A percentile compares a stretch with the other conserved stretches of the same genome.
These are phyloP conservation scores for Echinarachnius parma DNA, from an alignment of 53 echinoderm and acorn worm genomes.

Conservation along the genomic window DNA sequence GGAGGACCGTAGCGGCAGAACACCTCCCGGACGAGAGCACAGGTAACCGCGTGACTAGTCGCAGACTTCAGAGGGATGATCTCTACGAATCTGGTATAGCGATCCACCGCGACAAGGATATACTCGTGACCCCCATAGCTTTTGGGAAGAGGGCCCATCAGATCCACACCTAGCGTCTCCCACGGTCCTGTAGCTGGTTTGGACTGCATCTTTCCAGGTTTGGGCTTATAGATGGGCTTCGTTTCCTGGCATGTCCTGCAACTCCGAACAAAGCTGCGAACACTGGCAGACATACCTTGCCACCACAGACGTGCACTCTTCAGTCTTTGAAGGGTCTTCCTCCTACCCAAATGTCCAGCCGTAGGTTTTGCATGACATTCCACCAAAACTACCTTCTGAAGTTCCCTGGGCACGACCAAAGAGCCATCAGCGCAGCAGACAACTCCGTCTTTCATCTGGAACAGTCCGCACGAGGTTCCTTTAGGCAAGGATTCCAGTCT, in stretches of 20 bases:
- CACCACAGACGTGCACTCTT: too few species aligned
- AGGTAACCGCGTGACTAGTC: constrained; percentile 32
- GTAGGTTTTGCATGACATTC: constrained; percentile 42
- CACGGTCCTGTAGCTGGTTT: constrained; percentile 20
- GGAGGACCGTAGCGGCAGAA: constrained; percentile 54
- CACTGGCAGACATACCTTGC: constrained; percentile 14
- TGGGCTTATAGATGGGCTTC: constrained; percentile 51
- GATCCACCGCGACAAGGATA: constrained; percentile 31
- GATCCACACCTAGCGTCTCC: constrained; percentile 44
- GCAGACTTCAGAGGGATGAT: constrained; percentile 34
- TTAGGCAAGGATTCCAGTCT: neutral
- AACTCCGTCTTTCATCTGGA: neutral
- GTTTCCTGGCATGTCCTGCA: constrained; percentile 36
- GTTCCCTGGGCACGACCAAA: constrained; percentile 9
- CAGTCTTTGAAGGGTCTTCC: constrained; percentile 47
- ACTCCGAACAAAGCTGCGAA: constrained; percentile 20
- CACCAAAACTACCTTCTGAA: constrained; percentile 18
- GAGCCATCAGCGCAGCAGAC: neutral
- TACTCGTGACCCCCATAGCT: constrained; percentile 47
- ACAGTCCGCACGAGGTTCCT: neutral
- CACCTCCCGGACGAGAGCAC: constrained; percentile 37
- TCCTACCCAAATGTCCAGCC: constrained; percentile 55
- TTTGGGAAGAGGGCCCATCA: constrained; percentile 42
- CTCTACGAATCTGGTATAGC: constrained; percentile 34
- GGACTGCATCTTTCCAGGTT: constrained; percentile 47